Conservation (phyloP, 2,797 vertebrate genomes). For the Emydoidea blandingii region DNA sequence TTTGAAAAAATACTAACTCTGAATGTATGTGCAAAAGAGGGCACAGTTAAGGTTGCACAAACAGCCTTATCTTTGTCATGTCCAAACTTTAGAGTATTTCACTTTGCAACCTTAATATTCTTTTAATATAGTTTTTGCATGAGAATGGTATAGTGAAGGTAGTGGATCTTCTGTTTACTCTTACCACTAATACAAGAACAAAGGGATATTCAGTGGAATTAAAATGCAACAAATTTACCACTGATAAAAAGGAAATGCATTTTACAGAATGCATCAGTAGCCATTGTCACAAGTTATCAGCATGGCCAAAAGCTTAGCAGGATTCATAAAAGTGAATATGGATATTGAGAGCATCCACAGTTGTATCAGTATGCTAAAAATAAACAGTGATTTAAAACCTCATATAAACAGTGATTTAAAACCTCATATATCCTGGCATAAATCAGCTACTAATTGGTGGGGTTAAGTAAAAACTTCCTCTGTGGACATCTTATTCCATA, state of each 20-base stretch:
- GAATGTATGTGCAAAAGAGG: not conserved
- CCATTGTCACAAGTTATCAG: not conserved
- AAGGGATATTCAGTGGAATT: not conserved
- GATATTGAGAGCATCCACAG: not conserved
- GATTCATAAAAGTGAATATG: not conserved
- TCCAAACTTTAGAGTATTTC: not conserved
- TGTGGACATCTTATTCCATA: not conserved
- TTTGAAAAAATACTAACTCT: not conserved
- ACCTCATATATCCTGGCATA: not conserved
- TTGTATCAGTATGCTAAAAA: not conserved
- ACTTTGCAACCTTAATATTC: not conserved
- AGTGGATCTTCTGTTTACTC: not conserved
- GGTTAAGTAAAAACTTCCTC: not conserved
- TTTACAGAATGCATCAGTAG: not conserved
- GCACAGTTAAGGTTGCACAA: not conserved
- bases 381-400: not conserved
- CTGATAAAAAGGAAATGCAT: not conserved
- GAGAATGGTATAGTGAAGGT: not conserved
- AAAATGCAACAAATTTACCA: not conserved
- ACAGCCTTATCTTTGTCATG: not conserved
- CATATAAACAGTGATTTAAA: not conserved
- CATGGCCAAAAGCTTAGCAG: not conserved
- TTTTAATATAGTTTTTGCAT: not conserved
- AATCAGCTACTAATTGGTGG: not conserved
- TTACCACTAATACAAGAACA: not conserved